Evolutionary conservation across 1,140 invertebrate genomes (phyloP), one percentile per base, ranked within the genome.

Genomic region (Vanessa tameamea): DNA sequence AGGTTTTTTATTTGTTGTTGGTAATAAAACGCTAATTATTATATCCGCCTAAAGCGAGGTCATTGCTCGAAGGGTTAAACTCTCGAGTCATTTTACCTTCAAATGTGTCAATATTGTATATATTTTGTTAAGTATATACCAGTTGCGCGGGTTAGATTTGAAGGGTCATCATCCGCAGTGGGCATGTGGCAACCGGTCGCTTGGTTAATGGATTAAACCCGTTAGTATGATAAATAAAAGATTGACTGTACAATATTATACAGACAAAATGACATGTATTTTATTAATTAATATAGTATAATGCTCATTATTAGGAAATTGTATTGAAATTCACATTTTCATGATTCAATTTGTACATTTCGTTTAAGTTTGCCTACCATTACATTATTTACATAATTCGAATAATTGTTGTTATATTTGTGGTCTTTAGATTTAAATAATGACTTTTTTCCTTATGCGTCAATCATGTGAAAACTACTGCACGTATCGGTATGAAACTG

Each of bases 121-220:
- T 43, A 51, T 53, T 48, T 43, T 51, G 43, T 66, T 43, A 67
- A 72, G 37, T 53, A 16, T 15, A 23, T 51, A 72, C 71, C 47
- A 48, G 53, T 59, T 50, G n/a, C 4, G 47, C 63, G 55, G 63
- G 61, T 72, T 66, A 47, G 14, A 72, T 51, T 26, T 53, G 26
- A 72, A 66, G 71, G 64, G 71, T 72, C 64, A 72, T 72, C 71
- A 72, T 37, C 71, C 55, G 64, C 51, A 15, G 47, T 65, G 26
- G 23, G 71, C 50, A 53, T 31, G 51, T 43, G 55, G 20, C 47
- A 31, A 72, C 71, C 64, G 71, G 71, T 72, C 64, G 59, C 0
- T 43, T 43, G 7, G 7, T 43, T 67, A 59, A 67, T 67, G 53
- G 50, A 65, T 55, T 59, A 59, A 61, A 59, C 23, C 64, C 71